Evolutionary conservation across 2,113 vertebrate genomes (phyloP).

Genomic region (Tor tambroides): DNA sequence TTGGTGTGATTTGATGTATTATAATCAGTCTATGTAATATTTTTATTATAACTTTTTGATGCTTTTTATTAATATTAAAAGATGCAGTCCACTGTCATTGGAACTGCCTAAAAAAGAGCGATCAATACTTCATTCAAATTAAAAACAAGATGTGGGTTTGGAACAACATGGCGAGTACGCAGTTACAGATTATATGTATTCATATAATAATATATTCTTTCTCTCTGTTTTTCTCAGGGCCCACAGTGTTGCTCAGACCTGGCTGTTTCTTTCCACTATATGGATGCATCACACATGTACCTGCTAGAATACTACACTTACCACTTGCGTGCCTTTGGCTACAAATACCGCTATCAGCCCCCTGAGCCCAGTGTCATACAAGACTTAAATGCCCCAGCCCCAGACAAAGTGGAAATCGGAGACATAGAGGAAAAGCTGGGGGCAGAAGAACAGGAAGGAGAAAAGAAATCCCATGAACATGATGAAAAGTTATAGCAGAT

Average conservation of each 20-base stretch:
- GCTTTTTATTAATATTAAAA: background rate
- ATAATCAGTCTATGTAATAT: no score
- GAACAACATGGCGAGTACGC: no score
- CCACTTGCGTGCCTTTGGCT: conserved; percentile 78
- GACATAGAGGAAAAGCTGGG: conserved; percentile 33
- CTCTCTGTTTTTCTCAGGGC: conserved; percentile 60
- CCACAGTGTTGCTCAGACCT: conserved; percentile 79
- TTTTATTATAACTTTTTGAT: background rate
- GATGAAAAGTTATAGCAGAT: conserved; percentile 19
- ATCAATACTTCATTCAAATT: no score
- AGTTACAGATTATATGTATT: no score
- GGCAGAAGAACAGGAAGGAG: background rate
- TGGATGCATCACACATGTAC: conserved; percentile 70
- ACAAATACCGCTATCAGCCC: conserved; percentile 75
- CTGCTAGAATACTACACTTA: conserved; percentile 76
- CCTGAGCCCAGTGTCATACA: conserved; percentile 53
- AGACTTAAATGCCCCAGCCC: background rate
- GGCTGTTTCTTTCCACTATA: conserved; percentile 81
- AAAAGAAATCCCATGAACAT: background rate
- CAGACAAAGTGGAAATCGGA: background rate
- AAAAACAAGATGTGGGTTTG: no score
- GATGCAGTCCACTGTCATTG: background rate
- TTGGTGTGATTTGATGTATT: background rate
- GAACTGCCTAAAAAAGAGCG: background rate
- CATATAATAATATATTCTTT: background rate